Evolutionary conservation across 2,888 invertebrate species (phyloP).

Genomic region (Hirtodrosophila duncani): DNA sequence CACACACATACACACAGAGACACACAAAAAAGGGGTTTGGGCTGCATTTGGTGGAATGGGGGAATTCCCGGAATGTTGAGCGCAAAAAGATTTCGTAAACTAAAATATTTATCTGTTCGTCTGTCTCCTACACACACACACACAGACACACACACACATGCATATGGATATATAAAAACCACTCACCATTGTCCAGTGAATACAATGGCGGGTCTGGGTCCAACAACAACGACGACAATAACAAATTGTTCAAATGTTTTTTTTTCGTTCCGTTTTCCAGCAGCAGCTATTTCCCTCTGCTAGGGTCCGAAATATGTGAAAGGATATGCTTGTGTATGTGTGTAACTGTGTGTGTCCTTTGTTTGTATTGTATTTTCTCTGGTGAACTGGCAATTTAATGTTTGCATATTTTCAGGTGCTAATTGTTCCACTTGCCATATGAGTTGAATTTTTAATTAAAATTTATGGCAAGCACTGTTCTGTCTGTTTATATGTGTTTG

Average conservation of each 20-base stretch:
- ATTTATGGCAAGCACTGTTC: conserved; percentile 59
- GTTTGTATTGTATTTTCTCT: conserved; percentile 57
- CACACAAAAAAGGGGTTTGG: not conserved
- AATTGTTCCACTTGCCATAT: conserved; percentile 77
- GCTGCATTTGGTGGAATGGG: not conserved
- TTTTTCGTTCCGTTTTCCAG: conserved; percentile 49
- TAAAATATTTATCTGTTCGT: conserved; percentile 63
- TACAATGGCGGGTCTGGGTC: conserved; percentile 26
- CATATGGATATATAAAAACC: conserved; percentile 11
- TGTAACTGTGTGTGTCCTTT: conserved; percentile 35
- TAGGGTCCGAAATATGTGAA: conserved; percentile 76
- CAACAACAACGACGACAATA: conserved; percentile 47
- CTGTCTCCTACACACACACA: conserved; percentile 12
- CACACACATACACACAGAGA: conserved; percentile 20
- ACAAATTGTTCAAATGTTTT: conserved; percentile 67
- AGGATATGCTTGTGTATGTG: conserved; percentile 30
- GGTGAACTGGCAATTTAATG: conserved; percentile 72
- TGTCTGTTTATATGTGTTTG: not conserved
- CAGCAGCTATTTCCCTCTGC: conserved; percentile 61
- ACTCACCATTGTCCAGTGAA: conserved; percentile 38
- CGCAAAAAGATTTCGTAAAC: conserved; percentile 65
- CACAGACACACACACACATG: conserved; percentile 4
- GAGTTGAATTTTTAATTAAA: conserved; percentile 76
- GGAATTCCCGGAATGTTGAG: conserved; percentile 50
- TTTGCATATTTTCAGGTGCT: conserved; percentile 78